Percentiles rank a stretch among this genome's conserved stretches.
These are phyloP conservation scores for Chloropsis hardwickii DNA, from an alignment of 2,113 vertebrate genomes.

Conservation along the genomic window DNA sequence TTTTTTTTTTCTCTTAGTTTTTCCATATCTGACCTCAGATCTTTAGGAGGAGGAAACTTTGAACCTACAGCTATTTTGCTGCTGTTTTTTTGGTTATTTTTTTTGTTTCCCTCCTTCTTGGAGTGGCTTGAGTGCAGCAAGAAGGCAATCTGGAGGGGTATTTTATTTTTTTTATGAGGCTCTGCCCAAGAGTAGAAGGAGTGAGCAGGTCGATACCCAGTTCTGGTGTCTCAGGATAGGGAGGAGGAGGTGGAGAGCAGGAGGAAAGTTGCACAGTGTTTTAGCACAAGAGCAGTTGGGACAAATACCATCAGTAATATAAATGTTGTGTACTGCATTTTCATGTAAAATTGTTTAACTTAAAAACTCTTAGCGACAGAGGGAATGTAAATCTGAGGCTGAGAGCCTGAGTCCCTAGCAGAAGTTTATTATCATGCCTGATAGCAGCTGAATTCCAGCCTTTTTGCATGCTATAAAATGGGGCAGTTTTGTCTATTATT, in stretches of 20 bases:
- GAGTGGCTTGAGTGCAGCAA: not conserved
- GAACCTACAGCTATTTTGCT: not conserved
- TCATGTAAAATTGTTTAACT: constrained; percentile 70
- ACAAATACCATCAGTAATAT: constrained; percentile 35
- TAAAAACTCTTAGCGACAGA: constrained; percentile 59
- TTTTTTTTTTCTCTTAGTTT: not conserved
- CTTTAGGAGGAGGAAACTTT: not conserved
- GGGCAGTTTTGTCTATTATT: constrained; percentile 53
- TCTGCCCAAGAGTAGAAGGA: not conserved
- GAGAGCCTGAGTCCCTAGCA: constrained; percentile 62
- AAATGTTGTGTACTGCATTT: constrained; percentile 69
- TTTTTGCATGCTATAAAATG: constrained; percentile 53
- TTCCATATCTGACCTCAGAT: not conserved
- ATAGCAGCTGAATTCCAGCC: constrained; percentile 69
- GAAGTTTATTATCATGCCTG: constrained; percentile 71
- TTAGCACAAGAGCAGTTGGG: constrained; percentile 5
- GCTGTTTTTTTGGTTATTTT: not conserved
- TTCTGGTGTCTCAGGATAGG: not conserved
- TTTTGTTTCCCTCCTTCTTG: not conserved
- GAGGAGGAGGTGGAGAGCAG: not conserved
- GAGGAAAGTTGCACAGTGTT: not conserved
- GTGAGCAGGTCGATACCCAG: accelerated
- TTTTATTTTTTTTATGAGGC: not conserved
- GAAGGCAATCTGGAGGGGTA: not conserved
- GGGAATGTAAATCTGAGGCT: constrained; percentile 70